A percentile compares a stretch with the other conserved stretches of the same genome.
phyloP scores from a whole-genome alignment of 2,797 vertebrate species.

The Pitangus sulphuratus region DNA sequence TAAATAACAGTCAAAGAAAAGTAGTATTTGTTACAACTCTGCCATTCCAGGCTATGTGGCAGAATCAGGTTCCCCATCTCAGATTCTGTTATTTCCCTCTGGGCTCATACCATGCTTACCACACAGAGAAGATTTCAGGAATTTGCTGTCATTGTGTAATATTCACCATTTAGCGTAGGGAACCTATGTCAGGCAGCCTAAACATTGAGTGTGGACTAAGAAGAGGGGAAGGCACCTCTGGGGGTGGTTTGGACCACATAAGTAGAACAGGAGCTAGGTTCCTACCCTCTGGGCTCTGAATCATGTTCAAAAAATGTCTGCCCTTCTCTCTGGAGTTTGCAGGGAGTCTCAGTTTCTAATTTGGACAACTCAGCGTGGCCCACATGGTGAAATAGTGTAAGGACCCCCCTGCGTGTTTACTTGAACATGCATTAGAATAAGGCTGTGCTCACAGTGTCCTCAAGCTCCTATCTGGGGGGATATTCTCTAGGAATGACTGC shows the following conservation, averaged over 20 bases:
- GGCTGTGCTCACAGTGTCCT: background rate
- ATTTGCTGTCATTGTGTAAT: conserved; percentile 21
- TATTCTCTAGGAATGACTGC: background rate
- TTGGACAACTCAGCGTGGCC: background rate
- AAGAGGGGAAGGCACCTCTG: conserved; percentile 16
- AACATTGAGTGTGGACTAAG: background rate
- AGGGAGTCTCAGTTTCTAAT: conserved; percentile 31
- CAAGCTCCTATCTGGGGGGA: background rate
- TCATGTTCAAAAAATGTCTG: conserved; percentile 26
- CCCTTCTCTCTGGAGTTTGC: background rate
- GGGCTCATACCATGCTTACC: background rate
- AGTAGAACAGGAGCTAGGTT: conserved; percentile 58
- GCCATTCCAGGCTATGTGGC: background rate
- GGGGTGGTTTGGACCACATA: conserved; percentile 57
- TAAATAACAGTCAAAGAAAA: background rate
- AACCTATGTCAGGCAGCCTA: background rate
- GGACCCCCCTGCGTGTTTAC: background rate
- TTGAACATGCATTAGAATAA: background rate
- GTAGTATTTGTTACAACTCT: background rate
- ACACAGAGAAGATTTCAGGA: conserved; percentile 15
- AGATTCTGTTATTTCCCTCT: background rate
- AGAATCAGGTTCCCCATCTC: background rate
- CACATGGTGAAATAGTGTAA: conserved; percentile 29
- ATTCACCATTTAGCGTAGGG: background rate
- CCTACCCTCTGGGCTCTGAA: conserved; percentile 54